Evolutionary conservation across 2,797 vertebrate genomes (phyloP).

Genomic region (Chloroceryle inda): DNA sequence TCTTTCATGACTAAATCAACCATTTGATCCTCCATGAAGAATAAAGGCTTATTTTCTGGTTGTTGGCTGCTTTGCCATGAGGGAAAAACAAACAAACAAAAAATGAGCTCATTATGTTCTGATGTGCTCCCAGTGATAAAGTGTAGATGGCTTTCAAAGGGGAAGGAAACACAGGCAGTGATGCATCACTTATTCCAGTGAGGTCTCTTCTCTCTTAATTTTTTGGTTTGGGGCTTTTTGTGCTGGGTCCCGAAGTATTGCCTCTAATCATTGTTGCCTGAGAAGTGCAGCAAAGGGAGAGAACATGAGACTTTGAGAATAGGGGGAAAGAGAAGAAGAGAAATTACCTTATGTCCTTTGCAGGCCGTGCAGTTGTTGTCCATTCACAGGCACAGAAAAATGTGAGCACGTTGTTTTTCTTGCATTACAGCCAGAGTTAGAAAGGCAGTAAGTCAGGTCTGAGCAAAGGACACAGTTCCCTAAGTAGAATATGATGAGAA

Average conservation of each 20-base stretch:
- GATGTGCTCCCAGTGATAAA: neutral
- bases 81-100: slow-evolving; percentile 4
- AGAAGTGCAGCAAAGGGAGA: neutral
- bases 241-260: neutral
- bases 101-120: slow-evolving; percentile 22
- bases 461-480: neutral
- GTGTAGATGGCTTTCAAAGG: neutral
- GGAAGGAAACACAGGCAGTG: neutral
- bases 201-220: neutral
- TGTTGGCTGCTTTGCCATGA: slow-evolving; percentile 18
- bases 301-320: neutral
- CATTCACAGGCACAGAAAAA: neutral
- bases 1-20: neutral
- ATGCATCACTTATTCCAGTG: neutral
- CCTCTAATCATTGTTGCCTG: neutral
- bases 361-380: neutral
- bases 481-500: neutral
- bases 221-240: neutral
- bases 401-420: rapidly evolving
- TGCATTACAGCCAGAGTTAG: rapidly evolving
- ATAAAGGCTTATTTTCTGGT: neutral
- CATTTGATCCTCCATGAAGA: neutral
- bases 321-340: too few relatives aligned
- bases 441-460: neutral
- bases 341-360: rapidly evolving